phyloP scores from a whole-genome alignment of 2,888 invertebrate genomes.

The Pachydiplax longipennis region DNA sequence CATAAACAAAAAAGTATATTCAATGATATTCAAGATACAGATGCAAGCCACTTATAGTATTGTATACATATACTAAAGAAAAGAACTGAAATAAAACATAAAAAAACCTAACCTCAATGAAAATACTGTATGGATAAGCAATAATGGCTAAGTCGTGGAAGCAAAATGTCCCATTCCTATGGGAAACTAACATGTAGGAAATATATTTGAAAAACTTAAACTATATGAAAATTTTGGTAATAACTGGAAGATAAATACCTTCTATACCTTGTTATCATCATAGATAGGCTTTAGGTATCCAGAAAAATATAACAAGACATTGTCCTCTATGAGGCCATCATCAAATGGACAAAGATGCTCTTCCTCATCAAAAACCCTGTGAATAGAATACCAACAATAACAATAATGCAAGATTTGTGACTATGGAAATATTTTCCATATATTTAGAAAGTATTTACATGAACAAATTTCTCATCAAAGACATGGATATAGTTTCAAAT shows the following conservation, averaged over 20 bases:
- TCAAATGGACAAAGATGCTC: constrained; percentile 83
- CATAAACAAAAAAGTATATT: too few species aligned
- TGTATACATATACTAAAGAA: too few species aligned
- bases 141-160: too few species aligned
- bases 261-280: constrained; percentile 74
- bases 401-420: not conserved
- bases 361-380: constrained; percentile 78
- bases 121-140: too few species aligned
- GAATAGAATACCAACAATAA: constrained; percentile 55
- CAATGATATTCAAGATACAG: too few species aligned
- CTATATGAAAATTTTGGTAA: not conserved
- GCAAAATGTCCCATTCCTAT: too few species aligned
- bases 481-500: too few species aligned
- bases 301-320: constrained; percentile 76
- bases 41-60: too few species aligned
- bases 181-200: too few species aligned
- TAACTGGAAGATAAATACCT: constrained; percentile 57
- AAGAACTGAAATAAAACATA: too few species aligned
- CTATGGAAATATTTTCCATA: not conserved
- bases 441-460: not conserved
- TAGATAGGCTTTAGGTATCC: constrained; percentile 84
- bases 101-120: too few species aligned
- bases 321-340: constrained; percentile 78
- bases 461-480: not conserved
- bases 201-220: too few species aligned